phyloP scores from a whole-genome alignment of 2,113 vertebrate genomes.

The Cinclus cinclus region DNA sequence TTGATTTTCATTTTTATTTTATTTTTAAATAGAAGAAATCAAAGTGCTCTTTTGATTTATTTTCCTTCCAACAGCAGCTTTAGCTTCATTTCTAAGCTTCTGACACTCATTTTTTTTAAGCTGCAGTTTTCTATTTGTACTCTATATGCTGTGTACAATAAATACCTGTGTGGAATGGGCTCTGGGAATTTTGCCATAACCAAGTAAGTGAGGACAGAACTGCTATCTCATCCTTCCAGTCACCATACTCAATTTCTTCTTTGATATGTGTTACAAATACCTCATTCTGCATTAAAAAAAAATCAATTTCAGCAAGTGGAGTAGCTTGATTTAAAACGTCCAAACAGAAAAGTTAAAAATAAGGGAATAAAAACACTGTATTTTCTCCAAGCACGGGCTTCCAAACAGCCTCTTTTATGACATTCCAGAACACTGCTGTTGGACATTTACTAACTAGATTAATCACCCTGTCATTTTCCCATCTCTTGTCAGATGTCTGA shows the following conservation, averaged over 20 bases:
- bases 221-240: background rate
- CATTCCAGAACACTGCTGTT: background rate
- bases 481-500: background rate
- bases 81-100: conserved; percentile 1
- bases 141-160: background rate
- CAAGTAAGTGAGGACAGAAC: background rate
- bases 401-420: background rate
- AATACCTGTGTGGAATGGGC: background rate
- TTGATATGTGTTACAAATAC: background rate
- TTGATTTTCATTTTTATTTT: conserved; percentile 1
- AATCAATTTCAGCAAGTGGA: background rate
- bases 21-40: conserved; percentile 25
- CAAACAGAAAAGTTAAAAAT: background rate
- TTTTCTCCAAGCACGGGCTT: background rate
- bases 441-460: background rate
- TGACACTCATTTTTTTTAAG: background rate
- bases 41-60: conserved; percentile 13
- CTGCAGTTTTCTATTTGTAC: background rate
- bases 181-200: conserved; percentile 42
- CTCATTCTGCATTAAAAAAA: background rate
- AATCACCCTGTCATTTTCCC: background rate
- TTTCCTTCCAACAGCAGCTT: background rate
- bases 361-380: background rate
- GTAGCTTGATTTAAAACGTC: background rate
- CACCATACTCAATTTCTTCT: background rate